Evolutionary conservation across 2,113 vertebrate species (phyloP).

Genomic region (Mormyrus iriodes): DNA sequence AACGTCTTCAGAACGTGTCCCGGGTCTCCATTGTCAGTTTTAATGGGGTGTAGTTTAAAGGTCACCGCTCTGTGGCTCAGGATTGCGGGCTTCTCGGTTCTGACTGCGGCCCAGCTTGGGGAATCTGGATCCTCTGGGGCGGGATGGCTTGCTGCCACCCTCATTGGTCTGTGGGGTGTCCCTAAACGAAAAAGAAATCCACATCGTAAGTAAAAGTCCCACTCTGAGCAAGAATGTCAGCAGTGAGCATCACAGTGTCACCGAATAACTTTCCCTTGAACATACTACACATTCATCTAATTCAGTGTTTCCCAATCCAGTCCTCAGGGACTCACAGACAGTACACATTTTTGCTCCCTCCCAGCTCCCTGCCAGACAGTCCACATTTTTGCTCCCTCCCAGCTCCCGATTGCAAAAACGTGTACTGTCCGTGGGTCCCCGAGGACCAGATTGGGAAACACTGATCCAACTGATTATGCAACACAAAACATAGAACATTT

Average conservation of each 20-base stretch:
- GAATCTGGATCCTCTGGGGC: slow-evolving; percentile 74
- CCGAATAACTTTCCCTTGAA: background rate
- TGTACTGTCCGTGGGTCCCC: background rate
- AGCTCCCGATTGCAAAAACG: too few species aligned
- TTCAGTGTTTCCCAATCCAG: background rate
- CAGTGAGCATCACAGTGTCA: background rate
- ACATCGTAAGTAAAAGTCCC: background rate
- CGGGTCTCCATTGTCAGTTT: background rate
- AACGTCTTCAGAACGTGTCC: slow-evolving; percentile 22
- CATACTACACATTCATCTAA: background rate
- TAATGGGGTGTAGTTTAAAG: slow-evolving; percentile 63
- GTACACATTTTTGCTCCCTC: background rate
- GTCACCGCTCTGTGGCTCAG: slow-evolving; percentile 93
- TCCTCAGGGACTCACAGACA: background rate
- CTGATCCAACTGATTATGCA: background rate
- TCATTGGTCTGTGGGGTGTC: slow-evolving; percentile 73
- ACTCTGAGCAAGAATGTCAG: background rate
- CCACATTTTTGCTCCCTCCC: background rate
- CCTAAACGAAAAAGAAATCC: slow-evolving; percentile 52
- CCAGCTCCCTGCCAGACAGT: background rate
- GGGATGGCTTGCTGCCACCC: slow-evolving; percentile 60
- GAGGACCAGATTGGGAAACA: background rate
- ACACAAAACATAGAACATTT: background rate
- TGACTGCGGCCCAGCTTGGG: slow-evolving; percentile 75
- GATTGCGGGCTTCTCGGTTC: slow-evolving; percentile 70